phyloP scores from a whole-genome alignment of 2,888 invertebrate genomes.

The Ophion costatus region DNA sequence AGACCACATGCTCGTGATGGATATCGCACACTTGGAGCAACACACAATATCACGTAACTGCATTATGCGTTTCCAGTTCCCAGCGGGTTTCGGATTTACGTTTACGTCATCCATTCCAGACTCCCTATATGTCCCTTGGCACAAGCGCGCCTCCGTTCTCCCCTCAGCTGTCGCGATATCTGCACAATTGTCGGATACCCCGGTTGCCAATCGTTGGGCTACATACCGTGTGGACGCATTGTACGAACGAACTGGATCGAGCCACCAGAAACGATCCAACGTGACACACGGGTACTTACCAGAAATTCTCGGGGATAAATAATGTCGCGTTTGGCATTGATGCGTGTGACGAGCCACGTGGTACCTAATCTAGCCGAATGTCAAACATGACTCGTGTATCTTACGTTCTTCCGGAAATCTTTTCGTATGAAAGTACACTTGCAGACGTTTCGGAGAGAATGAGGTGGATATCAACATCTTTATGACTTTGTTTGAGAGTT shows the following conservation, averaged over 20 bases:
- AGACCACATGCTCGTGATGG: constrained; percentile 16
- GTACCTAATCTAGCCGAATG: neutral
- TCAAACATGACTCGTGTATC: neutral
- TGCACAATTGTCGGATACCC: constrained; percentile 26
- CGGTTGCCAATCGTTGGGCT: constrained; percentile 21
- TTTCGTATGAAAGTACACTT: too few species aligned
- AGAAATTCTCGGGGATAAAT: neutral
- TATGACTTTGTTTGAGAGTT: too few species aligned
- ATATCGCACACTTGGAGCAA: neutral
- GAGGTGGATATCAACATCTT: too few species aligned
- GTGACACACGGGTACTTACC: constrained; percentile 60
- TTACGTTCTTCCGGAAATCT: neutral
- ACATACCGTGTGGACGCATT: constrained; percentile 8
- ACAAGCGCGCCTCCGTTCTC: constrained; percentile 17
- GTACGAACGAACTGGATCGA: constrained; percentile 24
- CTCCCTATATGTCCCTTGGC: constrained; percentile 31
- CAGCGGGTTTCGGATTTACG: constrained; percentile 75
- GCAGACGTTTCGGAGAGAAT: too few species aligned
- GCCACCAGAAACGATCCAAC: constrained; percentile 36
- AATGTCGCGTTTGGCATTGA: constrained; percentile 7
- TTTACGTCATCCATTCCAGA: constrained; percentile 70
- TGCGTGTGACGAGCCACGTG: constrained; percentile 11
- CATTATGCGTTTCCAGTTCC: constrained; percentile 70
- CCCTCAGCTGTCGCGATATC: neutral
- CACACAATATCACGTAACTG: constrained; percentile 66